Conservation (phyloP, 2,797 vertebrate species). For the Liasis olivaceus region DNA sequence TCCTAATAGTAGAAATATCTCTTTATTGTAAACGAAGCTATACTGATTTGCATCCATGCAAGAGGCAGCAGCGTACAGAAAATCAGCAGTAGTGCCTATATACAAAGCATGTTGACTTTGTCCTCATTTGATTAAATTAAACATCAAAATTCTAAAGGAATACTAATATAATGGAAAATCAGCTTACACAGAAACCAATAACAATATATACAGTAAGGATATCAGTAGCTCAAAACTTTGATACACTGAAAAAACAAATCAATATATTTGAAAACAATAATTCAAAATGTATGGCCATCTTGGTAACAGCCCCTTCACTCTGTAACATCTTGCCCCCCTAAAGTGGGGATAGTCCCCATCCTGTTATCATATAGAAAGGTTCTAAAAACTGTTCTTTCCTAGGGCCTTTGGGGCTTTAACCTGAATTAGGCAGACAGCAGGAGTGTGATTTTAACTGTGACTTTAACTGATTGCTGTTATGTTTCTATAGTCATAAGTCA, state of each 20-base stretch:
- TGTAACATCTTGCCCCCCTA: neutral
- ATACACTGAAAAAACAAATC: constrained; percentile 42
- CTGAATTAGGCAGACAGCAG: neutral
- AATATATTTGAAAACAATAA: constrained; percentile 28
- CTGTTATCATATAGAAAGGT: neutral
- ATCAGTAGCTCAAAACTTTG: neutral
- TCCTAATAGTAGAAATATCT: constrained; percentile 13
- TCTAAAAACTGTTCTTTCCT: neutral
- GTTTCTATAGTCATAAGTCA: neutral
- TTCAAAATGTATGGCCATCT: constrained; percentile 52
- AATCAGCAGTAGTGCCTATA: neutral
- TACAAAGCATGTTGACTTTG: constrained; percentile 9
- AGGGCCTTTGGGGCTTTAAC: neutral
- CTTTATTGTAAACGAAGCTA: neutral
- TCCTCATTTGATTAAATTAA: neutral
- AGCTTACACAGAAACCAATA: neutral
- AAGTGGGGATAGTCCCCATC: neutral
- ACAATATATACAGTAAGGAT: constrained; percentile 42
- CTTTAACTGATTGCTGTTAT: neutral
- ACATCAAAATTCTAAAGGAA: constrained; percentile 39
- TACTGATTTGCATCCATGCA: constrained; percentile 26
- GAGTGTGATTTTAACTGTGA: neutral
- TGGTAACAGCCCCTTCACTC: neutral
- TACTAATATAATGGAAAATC: neutral
- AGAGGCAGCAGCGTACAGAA: neutral